Percentiles rank a stretch among this genome's conserved stretches.
These are phyloP conservation scores for Turritopsis dohrnii DNA, from an alignment of 30 jellyfish, hydroid and myxozoan species.

Conservation along the genomic window DNA sequence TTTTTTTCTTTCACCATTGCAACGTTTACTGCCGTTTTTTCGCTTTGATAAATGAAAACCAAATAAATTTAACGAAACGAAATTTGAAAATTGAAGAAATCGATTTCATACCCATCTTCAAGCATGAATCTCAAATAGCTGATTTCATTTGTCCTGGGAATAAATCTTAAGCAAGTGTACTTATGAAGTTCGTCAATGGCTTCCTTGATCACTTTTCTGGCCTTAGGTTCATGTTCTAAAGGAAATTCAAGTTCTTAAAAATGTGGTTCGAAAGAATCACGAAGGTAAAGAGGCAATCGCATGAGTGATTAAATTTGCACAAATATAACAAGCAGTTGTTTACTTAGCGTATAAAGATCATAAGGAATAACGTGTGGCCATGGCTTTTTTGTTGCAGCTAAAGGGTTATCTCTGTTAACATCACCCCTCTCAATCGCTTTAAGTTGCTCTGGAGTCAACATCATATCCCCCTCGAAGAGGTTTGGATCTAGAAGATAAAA, in stretches of 20 bases:
- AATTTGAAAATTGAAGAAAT: no score
- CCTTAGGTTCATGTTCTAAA: conserved; percentile 7
- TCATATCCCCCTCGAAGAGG: conserved; percentile 73
- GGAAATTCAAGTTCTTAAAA: no score
- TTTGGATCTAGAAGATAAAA: conserved; percentile 47
- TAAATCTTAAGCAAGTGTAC: conserved; percentile 5
- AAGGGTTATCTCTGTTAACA: conserved; percentile 51
- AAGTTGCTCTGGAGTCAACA: conserved; percentile 5
- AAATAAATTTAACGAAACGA: no score
- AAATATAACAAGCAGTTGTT: neutral
- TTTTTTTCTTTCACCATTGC: no score
- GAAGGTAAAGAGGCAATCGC: no score
- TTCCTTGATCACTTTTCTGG: conserved; percentile 5
- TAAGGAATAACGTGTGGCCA: conserved; percentile 61
- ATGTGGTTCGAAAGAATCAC: no score
- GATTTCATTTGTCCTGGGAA: neutral
- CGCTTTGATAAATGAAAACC: no score
- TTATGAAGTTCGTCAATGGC: neutral
- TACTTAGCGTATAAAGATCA: conserved; percentile 6
- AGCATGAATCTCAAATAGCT: neutral
- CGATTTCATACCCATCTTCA: neutral
- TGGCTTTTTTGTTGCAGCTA: conserved; percentile 55
- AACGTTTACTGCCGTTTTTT: no score
- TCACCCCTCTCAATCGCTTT: conserved; percentile 39
- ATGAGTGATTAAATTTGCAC: no score